A percentile compares a stretch with the other conserved stretches of the same genome.
Evolutionary conservation across 2,797 vertebrate species (phyloP).

Genomic region (Dermochelys coriacea): DNA sequence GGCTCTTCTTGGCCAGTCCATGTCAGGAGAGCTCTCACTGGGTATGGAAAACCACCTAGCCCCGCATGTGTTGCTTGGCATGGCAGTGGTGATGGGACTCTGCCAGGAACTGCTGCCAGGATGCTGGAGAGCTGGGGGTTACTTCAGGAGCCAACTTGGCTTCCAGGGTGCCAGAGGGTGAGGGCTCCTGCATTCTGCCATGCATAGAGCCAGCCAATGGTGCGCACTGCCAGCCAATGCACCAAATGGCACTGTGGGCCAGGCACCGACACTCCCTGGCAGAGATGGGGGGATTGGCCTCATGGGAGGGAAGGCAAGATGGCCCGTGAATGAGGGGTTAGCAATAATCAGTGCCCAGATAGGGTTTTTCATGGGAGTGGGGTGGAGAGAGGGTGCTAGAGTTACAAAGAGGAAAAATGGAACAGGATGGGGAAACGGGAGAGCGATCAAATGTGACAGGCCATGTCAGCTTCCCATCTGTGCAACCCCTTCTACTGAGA

Average conservation of each 20-base stretch:
- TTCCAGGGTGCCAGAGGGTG: not conserved
- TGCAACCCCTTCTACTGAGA: not conserved
- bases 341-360: not conserved
- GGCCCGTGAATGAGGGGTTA: not conserved
- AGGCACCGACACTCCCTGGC: not conserved
- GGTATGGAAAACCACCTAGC: not conserved
- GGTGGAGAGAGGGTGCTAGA: not conserved
- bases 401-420: not conserved
- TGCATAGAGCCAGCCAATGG: not conserved
- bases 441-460: not conserved
- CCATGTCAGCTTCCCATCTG: not conserved
- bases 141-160: not conserved
- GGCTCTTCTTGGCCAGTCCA: too few species aligned
- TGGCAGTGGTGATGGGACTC: not conserved
- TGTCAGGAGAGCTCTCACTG: not conserved
- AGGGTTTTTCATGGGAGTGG: not conserved
- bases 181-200: not conserved
- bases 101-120: not conserved
- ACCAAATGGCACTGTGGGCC: not conserved
- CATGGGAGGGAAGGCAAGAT: not conserved
- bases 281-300: not conserved
- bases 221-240: not conserved
- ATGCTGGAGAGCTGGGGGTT: not conserved
- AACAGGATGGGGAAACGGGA: not conserved
- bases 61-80: not conserved